phyloP scores from a whole-genome alignment of 2,113 vertebrate species.

The Phaethornis superciliosus region DNA sequence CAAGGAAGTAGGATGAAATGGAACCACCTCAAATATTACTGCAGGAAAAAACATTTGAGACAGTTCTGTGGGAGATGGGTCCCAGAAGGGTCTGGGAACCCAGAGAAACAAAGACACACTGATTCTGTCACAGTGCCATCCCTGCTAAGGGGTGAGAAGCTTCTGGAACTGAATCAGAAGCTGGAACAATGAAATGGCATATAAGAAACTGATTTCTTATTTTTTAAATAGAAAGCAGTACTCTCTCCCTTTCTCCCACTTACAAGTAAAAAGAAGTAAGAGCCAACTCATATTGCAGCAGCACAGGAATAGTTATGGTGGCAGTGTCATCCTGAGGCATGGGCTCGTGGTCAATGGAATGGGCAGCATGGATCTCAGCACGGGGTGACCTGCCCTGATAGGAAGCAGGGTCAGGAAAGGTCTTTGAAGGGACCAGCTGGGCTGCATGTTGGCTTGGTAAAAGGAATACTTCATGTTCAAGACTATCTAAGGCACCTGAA shows the following conservation, averaged over 20 bases:
- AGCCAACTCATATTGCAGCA: accelerated
- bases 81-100: neutral
- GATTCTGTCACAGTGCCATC: neutral
- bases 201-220: neutral
- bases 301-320: neutral
- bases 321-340: neutral
- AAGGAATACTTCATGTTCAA: too few species aligned
- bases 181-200: neutral
- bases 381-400: neutral
- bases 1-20: neutral
- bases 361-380: neutral
- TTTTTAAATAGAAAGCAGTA: neutral
- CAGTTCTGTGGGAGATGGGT: neutral
- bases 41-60: neutral
- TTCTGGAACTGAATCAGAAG: neutral
- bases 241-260: neutral
- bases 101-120: neutral
- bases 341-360: neutral
- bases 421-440: neutral
- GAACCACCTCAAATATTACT: neutral
- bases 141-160: neutral
- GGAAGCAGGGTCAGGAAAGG: neutral
- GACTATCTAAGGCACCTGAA: too few species aligned
- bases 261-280: neutral
- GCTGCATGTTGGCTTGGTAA: neutral